These are phyloP conservation scores for Apis laboriosa DNA, from an alignment of 1,140 invertebrate genomes.

Conservation along the genomic window DNA sequence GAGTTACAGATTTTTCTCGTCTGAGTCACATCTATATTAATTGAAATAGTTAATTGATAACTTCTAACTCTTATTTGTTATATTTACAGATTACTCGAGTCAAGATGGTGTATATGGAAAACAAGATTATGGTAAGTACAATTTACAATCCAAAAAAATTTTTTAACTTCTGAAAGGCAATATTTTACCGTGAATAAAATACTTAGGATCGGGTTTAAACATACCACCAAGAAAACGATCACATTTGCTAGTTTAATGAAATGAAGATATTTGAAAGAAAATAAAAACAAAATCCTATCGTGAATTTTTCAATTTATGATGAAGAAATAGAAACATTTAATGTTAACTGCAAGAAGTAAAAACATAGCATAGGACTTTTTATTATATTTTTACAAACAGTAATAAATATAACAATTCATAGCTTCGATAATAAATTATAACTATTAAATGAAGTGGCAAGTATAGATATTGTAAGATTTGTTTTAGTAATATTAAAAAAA, in stretches of 20 bases:
- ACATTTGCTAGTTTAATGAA: conserved; percentile 19
- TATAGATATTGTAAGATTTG: not conserved
- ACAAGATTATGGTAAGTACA: conserved; percentile 80
- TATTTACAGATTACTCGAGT: conserved; percentile 76
- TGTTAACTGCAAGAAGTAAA: not conserved
- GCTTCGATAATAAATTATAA: not conserved
- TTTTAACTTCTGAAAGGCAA: conserved; percentile 28
- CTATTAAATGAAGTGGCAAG: not conserved
- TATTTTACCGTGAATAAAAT: not conserved
- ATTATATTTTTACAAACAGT: conserved; percentile 5
- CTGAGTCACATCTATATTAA: conserved; percentile 50
- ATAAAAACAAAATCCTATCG: not conserved
- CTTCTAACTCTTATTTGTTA: conserved; percentile 43
- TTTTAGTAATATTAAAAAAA: not conserved
- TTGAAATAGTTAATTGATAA: not conserved
- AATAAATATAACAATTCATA: not conserved
- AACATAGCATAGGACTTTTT: not conserved
- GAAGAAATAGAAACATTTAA: conserved; percentile 13
- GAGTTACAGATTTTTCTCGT: conserved; percentile 58
- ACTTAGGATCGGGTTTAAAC: conserved; percentile 3
- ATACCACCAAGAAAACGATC: not conserved
- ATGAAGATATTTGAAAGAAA: not conserved
- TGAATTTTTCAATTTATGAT: conserved; percentile 20
- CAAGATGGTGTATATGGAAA: conserved; percentile 78
- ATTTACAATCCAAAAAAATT: conserved; percentile 51